phyloP scores from a whole-genome alignment of 1,140 invertebrate species.

The Panulirus ornatus region DNA sequence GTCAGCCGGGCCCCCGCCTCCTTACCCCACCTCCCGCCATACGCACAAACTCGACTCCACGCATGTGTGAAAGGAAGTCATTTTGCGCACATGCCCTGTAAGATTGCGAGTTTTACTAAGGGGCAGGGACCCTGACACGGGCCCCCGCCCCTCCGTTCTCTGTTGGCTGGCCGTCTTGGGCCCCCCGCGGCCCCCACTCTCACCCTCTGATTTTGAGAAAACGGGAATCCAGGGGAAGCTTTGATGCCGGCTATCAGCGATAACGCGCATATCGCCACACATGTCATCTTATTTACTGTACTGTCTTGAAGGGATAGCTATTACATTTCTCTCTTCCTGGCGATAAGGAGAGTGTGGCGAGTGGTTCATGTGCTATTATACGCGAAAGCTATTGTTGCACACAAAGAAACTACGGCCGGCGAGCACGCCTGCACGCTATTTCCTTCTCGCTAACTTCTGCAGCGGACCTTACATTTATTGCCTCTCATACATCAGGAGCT shows the following conservation, averaged over 20 bases:
- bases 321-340: conserved; percentile 63
- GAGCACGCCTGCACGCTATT: conserved; percentile 31
- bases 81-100: conserved; percentile 73
- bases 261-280: conserved; percentile 68
- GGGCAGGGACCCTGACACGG: conserved; percentile 57
- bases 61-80: conserved; percentile 72
- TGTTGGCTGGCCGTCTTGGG: conserved; percentile 60
- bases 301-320: conserved; percentile 65
- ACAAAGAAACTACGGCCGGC: conserved; percentile 54
- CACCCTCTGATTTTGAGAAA: conserved; percentile 63
- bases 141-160: conserved; percentile 61
- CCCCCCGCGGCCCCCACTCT: conserved; percentile 47
- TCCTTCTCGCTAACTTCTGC: conserved; percentile 55
- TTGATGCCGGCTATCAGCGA: conserved; percentile 69
- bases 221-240: conserved; percentile 69
- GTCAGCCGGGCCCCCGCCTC: conserved; percentile 51
- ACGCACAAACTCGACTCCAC: conserved; percentile 66
- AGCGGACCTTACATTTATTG: conserved; percentile 54
- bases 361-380: conserved; percentile 61
- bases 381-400: conserved; percentile 63
- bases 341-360: conserved; percentile 61
- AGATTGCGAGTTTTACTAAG: conserved; percentile 71
- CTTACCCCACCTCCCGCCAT: conserved; percentile 43
- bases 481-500: conserved; percentile 53
- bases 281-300: conserved; percentile 73